phyloP scores from a whole-genome alignment of 2,113 vertebrate species.

The Colinus virginianus region DNA sequence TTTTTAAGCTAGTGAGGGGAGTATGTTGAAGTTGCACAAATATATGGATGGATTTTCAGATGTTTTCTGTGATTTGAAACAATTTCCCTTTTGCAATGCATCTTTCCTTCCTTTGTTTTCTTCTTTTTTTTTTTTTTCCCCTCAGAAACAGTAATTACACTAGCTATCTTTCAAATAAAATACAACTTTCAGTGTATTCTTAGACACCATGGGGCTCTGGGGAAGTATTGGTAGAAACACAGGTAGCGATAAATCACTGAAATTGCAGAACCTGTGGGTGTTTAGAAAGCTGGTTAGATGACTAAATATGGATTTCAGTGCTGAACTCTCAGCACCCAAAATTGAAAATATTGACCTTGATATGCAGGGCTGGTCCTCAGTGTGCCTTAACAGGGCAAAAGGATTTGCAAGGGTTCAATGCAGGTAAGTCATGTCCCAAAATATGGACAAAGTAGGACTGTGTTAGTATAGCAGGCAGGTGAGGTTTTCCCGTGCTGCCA shows the following conservation, averaged over 20 bases:
- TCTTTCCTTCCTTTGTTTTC: background rate
- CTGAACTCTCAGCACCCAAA: background rate
- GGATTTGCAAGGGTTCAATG: background rate
- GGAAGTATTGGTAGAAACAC: background rate
- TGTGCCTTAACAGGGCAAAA: background rate
- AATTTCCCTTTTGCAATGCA: background rate
- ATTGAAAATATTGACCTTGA: conserved; percentile 12
- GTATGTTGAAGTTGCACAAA: background rate
- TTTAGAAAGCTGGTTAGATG: background rate
- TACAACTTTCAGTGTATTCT: background rate
- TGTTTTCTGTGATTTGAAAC: conserved; percentile 1
- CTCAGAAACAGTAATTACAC: background rate
- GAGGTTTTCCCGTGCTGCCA: background rate
- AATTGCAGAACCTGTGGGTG: background rate
- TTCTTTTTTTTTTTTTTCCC: background rate
- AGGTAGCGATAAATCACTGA: background rate
- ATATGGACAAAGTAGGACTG: background rate
- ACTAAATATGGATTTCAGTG: background rate
- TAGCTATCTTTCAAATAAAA: background rate
- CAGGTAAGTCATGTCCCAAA: background rate
- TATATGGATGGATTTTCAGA: background rate
- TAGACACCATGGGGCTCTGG: background rate
- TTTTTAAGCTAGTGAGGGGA: background rate
- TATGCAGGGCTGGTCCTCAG: background rate
- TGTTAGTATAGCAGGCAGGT: background rate